Evolutionary conservation across 2,888 invertebrate species (phyloP).

Genomic region (Bibio marci): DNA sequence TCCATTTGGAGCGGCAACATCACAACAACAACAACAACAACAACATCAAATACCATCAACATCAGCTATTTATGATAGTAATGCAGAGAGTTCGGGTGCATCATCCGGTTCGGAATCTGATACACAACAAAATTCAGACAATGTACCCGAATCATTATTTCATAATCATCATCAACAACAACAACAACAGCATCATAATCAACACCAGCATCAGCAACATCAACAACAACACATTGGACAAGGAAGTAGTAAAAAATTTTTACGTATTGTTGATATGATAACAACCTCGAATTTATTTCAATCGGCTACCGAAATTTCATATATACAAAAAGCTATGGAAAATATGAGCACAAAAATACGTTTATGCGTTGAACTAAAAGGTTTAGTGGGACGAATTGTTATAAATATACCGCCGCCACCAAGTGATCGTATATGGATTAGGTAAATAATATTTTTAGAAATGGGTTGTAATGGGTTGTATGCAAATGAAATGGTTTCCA

Average conservation of each 20-base stretch:
- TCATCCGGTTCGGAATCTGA: constrained; percentile 24
- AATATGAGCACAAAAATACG: constrained; percentile 56
- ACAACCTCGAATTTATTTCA: constrained; percentile 32
- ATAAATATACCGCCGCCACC: constrained; percentile 63
- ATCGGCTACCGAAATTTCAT: constrained; percentile 41
- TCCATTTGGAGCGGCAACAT: too few relatives aligned
- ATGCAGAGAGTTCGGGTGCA: constrained; percentile 27
- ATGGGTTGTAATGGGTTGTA: too few relatives aligned
- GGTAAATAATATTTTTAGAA: constrained; percentile 28
- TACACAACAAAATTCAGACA: constrained; percentile 13
- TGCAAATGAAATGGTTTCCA: too few relatives aligned
- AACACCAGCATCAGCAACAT: neutral
- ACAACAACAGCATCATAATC: neutral
- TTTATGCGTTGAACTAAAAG: constrained; percentile 49
- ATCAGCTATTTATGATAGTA: constrained; percentile 25
- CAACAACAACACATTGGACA: neutral
- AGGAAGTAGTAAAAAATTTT: constrained; percentile 24
- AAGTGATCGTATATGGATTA: constrained; percentile 61
- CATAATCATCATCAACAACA: neutral
- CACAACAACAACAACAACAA: neutral
- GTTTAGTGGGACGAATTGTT: constrained; percentile 47
- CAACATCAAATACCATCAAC: neutral
- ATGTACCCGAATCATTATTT: constrained; percentile 17
- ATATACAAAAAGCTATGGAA: constrained; percentile 57
- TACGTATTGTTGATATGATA: constrained; percentile 28